Base-by-base conservation (phyloP, 2,797 vertebrate genomes). In the Arrhamphus sclerolepis region DNA sequence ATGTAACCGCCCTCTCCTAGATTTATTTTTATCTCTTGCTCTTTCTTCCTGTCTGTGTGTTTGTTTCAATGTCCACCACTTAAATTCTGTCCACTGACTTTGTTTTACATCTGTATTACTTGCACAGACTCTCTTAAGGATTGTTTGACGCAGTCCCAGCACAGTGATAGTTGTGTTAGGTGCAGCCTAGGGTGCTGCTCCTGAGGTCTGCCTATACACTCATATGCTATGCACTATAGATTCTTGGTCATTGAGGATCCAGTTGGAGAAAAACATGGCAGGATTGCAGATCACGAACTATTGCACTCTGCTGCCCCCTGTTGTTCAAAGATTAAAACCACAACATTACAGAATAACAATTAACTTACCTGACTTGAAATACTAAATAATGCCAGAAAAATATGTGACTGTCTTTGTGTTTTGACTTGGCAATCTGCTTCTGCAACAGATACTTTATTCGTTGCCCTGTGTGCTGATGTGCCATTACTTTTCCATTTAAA, bases 1-100 rank as follows among this genome's bases (percentile, higher is more conserved):
- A 92, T 85, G 72, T 91, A 92, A 92, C 89, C 21, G 22, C 62
- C 80, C 87, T 85, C 78, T 58, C 75, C 66, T 46, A 43, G 46
- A 70, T 89, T 77, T 92, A 91, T 91, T 92, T 92, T 87, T 90
- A 85, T 90, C 88, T 50, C 59, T 41, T 53, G 58, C 57, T 53
- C 54, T 46, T 53, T 58, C 53, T 47, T 66, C 57, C 70, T 55
- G 56, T 73, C 39, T 72, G 39, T 38, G 3, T 28, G 40, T 24
- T 7, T 63, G 20, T 57, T 57, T 68, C 18, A 26, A 53, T 72
- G 41, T 44, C 43, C 28, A 46, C n/a, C 6, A 39, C 16, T 6
- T 70, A 66, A 62, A 56, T 52, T 70, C 13, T 61, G 34, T 62
- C 18, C 28, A 31, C 21, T 16, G 20, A 61, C 40, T 6, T 65